Base-by-base conservation (phyloP, 2,113 vertebrate species). In the Madoqua kirkii region DNA sequence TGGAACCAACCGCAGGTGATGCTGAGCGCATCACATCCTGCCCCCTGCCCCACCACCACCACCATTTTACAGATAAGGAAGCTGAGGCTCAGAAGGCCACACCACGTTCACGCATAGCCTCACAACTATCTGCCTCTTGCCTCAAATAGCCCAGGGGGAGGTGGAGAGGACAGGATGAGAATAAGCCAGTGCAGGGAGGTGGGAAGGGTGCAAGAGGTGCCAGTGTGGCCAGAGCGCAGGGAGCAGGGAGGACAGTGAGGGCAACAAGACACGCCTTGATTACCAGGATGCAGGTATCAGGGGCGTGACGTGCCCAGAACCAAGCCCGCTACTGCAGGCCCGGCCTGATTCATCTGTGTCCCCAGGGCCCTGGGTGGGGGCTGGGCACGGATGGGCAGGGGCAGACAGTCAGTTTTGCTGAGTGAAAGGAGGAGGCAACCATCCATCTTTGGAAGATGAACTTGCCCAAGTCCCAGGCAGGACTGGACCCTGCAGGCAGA, bases 401-500 rank as follows among this genome's bases (percentile, higher is more conserved):
- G n/a, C n/a, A n/a, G 57, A 50, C 94, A 45, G 81, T 90, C 92
- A 89, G 52, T 45, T 96, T 85, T 74, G 76, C 52, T 88, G 95
- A 93, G 62, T 33, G 91, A 62, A 93, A 95, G 50, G 76, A 87
- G 82, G 21, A 64, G 25, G 59, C 13, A 0, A 59, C 14, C 67
- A 33, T 89, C 74, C 74, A 87, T 21, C 91, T 84, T 17, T 12
- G 2, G n/a, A 45, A 64, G 21, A 57, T 57, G 54, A 6, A 0
- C 10, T 45, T 19, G 79, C 81, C 81, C 5, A 0, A 36, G 95
- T 81, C 88, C 76, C 94, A 87, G 88, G 81, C 40, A 79, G 96
- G 97, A 91, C 71, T 59, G 52, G 55, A 86, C 92, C 89, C 97
- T 93, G 95, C 93, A 79, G 96, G 92, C 92, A 84, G 83, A 45